Evolutionary conservation across 2,888 invertebrate genomes (phyloP), one percentile per base, ranked within the genome.

Genomic region (Thera obeliscata): DNA sequence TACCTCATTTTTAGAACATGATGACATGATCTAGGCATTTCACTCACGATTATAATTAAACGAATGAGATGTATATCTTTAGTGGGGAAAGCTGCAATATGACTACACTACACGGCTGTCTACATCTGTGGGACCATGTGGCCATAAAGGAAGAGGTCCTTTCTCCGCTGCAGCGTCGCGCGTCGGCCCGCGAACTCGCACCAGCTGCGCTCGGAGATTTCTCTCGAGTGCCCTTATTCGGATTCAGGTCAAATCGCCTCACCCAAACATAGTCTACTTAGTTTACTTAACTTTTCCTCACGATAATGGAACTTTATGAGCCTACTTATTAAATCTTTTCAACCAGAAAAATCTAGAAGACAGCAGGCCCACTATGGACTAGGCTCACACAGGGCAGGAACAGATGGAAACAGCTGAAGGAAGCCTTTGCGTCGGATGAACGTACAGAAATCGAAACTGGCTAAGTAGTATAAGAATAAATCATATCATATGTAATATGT

Each of bases 221-320:
- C 91, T 90, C 91, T 92, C 82, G 78, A 75, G 86, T 85, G 84
- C 84, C 89, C 89, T 88, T 91, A 89, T 90, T 89, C 74, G 86
- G 87, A 92, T 91, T 89, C 87, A 87, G 92, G 91, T 87, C 91
- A 84, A 82, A 82, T 82, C 82, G 86, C 86, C 82, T 87, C 87
- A 80, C 85, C 88, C 85, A 87, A 90, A 89, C 84, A 73, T 80
- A 85, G 81, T 84, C 86, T 71, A 22, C 22, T 22, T 22, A 72
- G 71, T 74, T 72, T 66, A 63, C 59, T 57, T 69, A 48, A 12
- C 12, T 46, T 46, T 9, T 46, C 0, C 43, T 46, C 43, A 46
- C 41, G 41, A 41, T 0, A 46, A 46, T 3, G 43, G 8, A 7
- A 46, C 43, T 2, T 46, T 9, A 9, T 46, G 43, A 7, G 7